Evolutionary conservation across 2,113 vertebrate species (phyloP).

Genomic region (Polypterus bichir): DNA sequence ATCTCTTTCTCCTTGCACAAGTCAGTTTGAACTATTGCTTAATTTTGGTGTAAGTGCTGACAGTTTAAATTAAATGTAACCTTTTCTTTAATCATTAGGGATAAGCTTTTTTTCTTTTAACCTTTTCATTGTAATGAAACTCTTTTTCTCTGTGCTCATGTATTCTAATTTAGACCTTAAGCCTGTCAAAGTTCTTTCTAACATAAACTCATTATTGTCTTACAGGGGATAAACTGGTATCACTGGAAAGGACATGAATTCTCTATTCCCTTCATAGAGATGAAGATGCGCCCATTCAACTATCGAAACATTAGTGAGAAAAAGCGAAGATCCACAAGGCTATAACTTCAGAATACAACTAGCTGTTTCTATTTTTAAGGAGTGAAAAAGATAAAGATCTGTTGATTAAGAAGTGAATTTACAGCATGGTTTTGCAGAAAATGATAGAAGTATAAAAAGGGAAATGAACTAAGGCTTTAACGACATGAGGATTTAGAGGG

Average conservation of each 20-base stretch:
- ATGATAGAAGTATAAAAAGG: constrained; percentile 4
- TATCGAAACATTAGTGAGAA: constrained; percentile 66
- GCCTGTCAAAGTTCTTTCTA: no score
- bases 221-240: constrained; percentile 96
- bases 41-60: no score
- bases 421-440: constrained; percentile 7
- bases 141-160: no score
- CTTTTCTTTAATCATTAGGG: no score
- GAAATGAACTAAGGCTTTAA: constrained; percentile 28
- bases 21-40: no score
- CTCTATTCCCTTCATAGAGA: constrained; percentile 95
- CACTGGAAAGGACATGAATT: constrained; percentile 97
- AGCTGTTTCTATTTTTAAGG: constrained; percentile 27
- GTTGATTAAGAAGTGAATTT: constrained; percentile 34
- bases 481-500: not conserved
- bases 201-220: constrained; percentile 1
- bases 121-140: no score
- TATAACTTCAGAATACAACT: constrained; percentile 41
- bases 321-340: constrained; percentile 66
- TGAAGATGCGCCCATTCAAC: constrained; percentile 91
- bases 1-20: no score
- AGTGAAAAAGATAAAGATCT: constrained; percentile 26
- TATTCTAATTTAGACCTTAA: no score
- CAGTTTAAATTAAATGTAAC: no score
- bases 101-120: no score